Evolutionary conservation across 2,113 vertebrate genomes (phyloP).

Genomic region (Brachirus orientalis): DNA sequence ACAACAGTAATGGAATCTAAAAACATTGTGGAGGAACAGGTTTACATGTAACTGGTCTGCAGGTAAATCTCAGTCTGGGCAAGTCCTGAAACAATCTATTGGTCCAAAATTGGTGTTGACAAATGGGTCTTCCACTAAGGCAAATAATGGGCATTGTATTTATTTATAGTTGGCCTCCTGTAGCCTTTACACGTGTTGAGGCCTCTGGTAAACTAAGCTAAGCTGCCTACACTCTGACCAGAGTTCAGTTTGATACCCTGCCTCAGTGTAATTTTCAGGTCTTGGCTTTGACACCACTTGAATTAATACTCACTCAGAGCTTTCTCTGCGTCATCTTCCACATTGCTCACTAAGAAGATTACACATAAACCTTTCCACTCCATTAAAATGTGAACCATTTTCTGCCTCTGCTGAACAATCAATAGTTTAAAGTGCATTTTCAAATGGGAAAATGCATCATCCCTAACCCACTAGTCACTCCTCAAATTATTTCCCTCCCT

Average conservation of each 20-base stretch:
- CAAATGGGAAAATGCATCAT: background rate
- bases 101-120: too few species aligned
- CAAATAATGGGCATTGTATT: constrained; percentile 35
- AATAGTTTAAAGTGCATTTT: background rate
- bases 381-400: constrained; percentile 2
- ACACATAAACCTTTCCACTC: background rate
- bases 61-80: too few species aligned
- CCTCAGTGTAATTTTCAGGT: constrained; percentile 10
- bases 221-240: constrained; percentile 10
- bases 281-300: constrained; percentile 4
- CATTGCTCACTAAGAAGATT: constrained; percentile 18
- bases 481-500: too few species aligned
- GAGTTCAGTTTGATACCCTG: constrained; percentile 18
- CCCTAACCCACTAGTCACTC: background rate
- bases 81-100: too few species aligned
- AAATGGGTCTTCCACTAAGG: constrained; percentile 22
- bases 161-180: constrained; percentile 71
- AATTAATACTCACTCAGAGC: background rate
- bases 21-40: too few species aligned
- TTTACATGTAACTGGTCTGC: too few species aligned
- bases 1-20: too few species aligned
- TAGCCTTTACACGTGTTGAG: constrained; percentile 60
- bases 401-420: background rate
- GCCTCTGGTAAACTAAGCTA: constrained; percentile 61
- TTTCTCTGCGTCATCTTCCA: background rate